Percentiles rank a stretch among this genome's conserved stretches.
phyloP scores from a whole-genome alignment of 2,113 vertebrate genomes.

The Agelaius tricolor region DNA sequence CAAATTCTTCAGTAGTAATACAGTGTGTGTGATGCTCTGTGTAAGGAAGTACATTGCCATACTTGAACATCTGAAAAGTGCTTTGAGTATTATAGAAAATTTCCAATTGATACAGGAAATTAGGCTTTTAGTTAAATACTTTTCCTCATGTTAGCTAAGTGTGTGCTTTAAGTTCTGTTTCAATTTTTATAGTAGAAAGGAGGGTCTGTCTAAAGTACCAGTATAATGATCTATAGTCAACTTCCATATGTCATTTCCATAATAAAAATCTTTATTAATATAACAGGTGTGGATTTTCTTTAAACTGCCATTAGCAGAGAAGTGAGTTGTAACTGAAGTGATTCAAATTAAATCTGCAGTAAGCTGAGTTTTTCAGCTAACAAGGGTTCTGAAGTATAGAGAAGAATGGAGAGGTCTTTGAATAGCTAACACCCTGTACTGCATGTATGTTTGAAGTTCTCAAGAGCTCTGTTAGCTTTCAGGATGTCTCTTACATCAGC shows the following conservation, averaged over 20 bases:
- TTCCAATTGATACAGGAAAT: constrained; percentile 7
- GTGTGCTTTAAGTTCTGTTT: neutral
- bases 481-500: neutral
- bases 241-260: neutral
- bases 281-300: neutral
- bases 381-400: neutral
- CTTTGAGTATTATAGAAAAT: neutral
- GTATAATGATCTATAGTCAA: neutral
- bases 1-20: neutral
- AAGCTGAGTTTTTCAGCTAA: neutral
- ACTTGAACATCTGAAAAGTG: neutral
- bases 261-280: neutral
- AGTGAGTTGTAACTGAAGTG: neutral
- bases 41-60: neutral
- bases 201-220: neutral
- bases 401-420: neutral
- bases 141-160: neutral
- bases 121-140: neutral
- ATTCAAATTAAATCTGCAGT: neutral
- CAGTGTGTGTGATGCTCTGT: rapidly evolving
- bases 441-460: neutral
- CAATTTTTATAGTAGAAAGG: neutral
- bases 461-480: neutral
- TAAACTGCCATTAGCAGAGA: neutral
- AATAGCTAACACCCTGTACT: neutral